Evolutionary conservation across 2,113 vertebrate species (phyloP).

Genomic region (Atherinomorus stipes): DNA sequence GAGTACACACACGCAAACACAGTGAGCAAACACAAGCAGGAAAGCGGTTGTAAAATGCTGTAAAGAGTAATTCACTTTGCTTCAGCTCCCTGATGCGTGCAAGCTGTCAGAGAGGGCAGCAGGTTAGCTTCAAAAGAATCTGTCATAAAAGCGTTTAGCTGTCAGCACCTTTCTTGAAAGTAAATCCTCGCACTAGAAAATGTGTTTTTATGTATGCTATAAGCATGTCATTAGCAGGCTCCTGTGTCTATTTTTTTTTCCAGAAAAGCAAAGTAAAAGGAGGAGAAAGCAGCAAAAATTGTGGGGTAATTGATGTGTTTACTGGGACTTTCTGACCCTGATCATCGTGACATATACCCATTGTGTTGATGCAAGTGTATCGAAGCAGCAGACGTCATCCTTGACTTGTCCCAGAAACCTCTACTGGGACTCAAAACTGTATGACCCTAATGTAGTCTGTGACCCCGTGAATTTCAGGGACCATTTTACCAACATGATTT

Average conservation of each 20-base stretch:
- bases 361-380: neutral
- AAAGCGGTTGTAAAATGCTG: neutral
- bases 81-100: conserved; percentile 25
- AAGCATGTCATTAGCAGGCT: conserved; percentile 18
- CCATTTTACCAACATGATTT: no score
- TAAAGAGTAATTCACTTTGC: conserved; percentile 32
- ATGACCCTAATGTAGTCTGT: no score
- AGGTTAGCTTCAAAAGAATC: conserved; percentile 56
- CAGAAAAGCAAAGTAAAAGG: conserved; percentile 25
- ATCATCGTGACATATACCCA: conserved; percentile 18
- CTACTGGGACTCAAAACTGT: no score
- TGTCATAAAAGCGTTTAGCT: conserved; percentile 57
- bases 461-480: no score
- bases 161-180: conserved; percentile 68
- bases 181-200: conserved; percentile 29
- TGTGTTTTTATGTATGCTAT: neutral
- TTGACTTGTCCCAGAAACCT: neutral
- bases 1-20: conserved; percentile 13
- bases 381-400: neutral
- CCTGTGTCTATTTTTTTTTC: neutral
- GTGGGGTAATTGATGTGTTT: conserved; percentile 19
- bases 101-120: conserved; percentile 40
- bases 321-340: conserved; percentile 40
- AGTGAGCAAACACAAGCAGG: neutral
- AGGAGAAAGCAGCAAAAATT: conserved; percentile 9